phyloP scores from a whole-genome alignment of 1,140 invertebrate genomes.

The Lasaia peninsularis region DNA sequence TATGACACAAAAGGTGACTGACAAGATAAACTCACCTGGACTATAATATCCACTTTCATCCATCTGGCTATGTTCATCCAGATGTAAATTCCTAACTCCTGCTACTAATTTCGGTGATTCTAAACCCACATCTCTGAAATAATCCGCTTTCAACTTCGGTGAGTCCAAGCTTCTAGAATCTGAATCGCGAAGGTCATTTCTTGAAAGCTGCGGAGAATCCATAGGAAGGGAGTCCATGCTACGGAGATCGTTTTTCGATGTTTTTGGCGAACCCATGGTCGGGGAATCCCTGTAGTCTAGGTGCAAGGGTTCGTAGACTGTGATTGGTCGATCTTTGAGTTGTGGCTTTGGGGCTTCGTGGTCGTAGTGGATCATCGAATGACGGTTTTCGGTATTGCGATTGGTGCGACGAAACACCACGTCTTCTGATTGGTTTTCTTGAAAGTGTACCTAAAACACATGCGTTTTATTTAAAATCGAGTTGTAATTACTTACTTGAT shows the following conservation, averaged over 20 bases:
- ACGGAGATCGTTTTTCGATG: slow-evolving; percentile 54
- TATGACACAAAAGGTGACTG: too few species aligned
- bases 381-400: slow-evolving; percentile 59
- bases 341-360: slow-evolving; percentile 59
- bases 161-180: slow-evolving; percentile 74
- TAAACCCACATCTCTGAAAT: slow-evolving; percentile 57
- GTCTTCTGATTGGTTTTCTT: slow-evolving; percentile 55
- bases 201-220: slow-evolving; percentile 73
- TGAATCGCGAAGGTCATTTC: slow-evolving; percentile 58
- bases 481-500: too few species aligned
- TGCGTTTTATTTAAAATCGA: slow-evolving; percentile 3
- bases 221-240: slow-evolving; percentile 77
- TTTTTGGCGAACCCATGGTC: slow-evolving; percentile 62
- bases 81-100: slow-evolving; percentile 58
- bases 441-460: slow-evolving; percentile 58
- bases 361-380: slow-evolving; percentile 72
- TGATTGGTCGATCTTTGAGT: slow-evolving; percentile 60
- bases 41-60: slow-evolving; percentile 67
- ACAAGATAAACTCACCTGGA: slow-evolving; percentile 38
- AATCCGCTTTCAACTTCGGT: slow-evolving; percentile 64
- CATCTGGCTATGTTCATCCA: slow-evolving; percentile 66
- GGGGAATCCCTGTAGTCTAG: slow-evolving; percentile 63
- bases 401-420: slow-evolving; percentile 54
- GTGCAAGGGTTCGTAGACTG: slow-evolving; percentile 62
- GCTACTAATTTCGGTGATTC: slow-evolving; percentile 59